Evolutionary conservation across 2,113 vertebrate species (phyloP), one percentile per base, ranked within the genome.

Genomic region (Heterotis niloticus): DNA sequence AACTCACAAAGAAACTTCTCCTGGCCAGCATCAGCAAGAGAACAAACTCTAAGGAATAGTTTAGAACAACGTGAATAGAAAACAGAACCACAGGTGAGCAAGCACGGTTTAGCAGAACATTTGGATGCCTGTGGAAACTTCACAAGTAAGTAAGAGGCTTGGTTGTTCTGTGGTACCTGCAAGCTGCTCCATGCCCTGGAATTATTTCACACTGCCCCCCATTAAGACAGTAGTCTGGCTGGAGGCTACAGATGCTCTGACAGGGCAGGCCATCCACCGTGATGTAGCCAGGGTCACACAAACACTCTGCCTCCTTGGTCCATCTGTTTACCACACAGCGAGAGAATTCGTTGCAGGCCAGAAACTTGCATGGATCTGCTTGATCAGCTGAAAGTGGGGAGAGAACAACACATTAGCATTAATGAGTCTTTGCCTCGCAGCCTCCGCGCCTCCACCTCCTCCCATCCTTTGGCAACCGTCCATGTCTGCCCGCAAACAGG

Each of bases 291-390:
- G 92, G 90, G 51, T 88, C 85, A 59, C 97, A 98, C 10, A 83
- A 76, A 83, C 97, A 98, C 77, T 88, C 87, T 0, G 94, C 94
- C 84, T 97, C 95, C 16, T 84, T 83, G 0, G 90, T 93, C 88
- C 86, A 51, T 74, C 88, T 78, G 4, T 94, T 93, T 76, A 81
- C 86, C 18, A 89, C 0, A 56, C 97, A 98, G 75, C 88, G 88
- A 0, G 96, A 94, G 29, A 92, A 93, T 62, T 92, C 83, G 0
- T 91, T 91, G 5, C 96, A 99, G 5, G 94, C 93, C 93, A 94
- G 86, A 89, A 95, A 96, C 85, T 94, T 96, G 88, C 96, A 98
- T 23, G 94, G 91, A 59, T 96, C 91, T 1, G 93, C 94, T 85
- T 86, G 91, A 76, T 97, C 96, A n/a, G 92, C 96, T 98, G 92